Evolutionary conservation across 2,888 invertebrate species (phyloP), one percentile per base, ranked within the genome.

Genomic region (Dendrolimus houi): DNA sequence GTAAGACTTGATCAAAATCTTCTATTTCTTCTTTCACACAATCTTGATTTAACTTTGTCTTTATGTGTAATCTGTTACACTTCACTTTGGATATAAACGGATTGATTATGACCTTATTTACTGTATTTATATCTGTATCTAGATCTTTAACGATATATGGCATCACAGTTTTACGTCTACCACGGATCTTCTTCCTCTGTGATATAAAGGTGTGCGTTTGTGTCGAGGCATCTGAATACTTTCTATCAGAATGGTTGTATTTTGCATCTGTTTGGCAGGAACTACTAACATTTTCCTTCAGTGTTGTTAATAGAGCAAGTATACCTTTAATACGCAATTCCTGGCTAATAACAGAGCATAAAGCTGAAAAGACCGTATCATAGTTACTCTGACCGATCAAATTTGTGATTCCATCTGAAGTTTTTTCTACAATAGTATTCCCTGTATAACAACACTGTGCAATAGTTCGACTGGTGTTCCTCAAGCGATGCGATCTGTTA

Each of bases 381-480:
- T 85, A 89, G 52, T 81, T 83, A 0, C 72, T 72, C 53, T 86
- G 85, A 0, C 89, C 89, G 0, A 89, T 83, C 0, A 84, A 12
- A n/a, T 69, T 70, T 0, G 74, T 70, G 0, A 88, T 60, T 29
- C 66, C 68, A 2, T 83, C 83, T 0, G 89, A 89, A 1, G 77
- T 79, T 60, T 77, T 75, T 54, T 80, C 77, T 1, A 66, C 58
- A 0, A 63, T 40, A 0, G 63, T 67, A 2, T 62, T 58, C 3
- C 58, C 56, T 9, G 60, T 63, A 7, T 60, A 64, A 53, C 71
- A 64, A 53, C 71, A 84, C 12, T 67, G 69, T 0, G 85, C 87
- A 0, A 77, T 58, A 0, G 88, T 87, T 0, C 69, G 60, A 63
- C 77, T 74, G 1, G 67, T 66, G 7, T 79, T 80, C 0, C 68